Evolutionary conservation across 2,113 vertebrate genomes (phyloP), one percentile per base, ranked within the genome.

Genomic region (Lanius ludovicianus): DNA sequence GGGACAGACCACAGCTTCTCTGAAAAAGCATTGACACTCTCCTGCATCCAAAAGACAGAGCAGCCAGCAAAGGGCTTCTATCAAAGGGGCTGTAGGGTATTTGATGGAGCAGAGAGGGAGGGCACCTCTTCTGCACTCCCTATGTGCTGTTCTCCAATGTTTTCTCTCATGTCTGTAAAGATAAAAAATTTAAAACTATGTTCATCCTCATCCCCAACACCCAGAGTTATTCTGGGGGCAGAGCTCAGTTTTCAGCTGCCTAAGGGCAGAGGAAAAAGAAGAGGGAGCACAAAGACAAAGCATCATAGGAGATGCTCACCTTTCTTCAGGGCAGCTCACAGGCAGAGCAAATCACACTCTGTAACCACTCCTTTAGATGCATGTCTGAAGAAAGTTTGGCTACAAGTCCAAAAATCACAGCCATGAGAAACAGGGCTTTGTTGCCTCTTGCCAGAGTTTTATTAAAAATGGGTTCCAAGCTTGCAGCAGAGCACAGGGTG

Each of bases 131-230:
- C 65, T 87, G 50, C 9, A 6, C 25, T 57, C 19, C 19, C 18
- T 3, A 0, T 0, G 1, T 42, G 73, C 42, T 27, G 25, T 37
- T 68, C 73, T 55, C 49, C 41, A 53, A 20, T 2, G 1, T 67
- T 69, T 79, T 91, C 28, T 35, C 57, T 90, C n/a, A 78, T 0
- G 1, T 7, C 28, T 28, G 13, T 37, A 78, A 74, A 73, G 50
- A 63, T 6, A 49, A 91, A 83, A 63, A 64, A 42, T 6, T 8
- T 27, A 85, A 76, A 83, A 44, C 35, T 39, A 19, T 12, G 3
- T 35, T 31, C 35, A 47, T 7, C 4, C 9, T 78, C 52, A n/a
- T 59, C 7, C 6, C 16, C 25, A 89, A 28, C 37, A 74, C 27
- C 19, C 1, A 4, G n/a, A 65, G 24, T 13, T 70, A 64, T 63